phyloP scores from a whole-genome alignment of 64 coral and sea anemone genomes.

The Acropora tenuis region DNA sequence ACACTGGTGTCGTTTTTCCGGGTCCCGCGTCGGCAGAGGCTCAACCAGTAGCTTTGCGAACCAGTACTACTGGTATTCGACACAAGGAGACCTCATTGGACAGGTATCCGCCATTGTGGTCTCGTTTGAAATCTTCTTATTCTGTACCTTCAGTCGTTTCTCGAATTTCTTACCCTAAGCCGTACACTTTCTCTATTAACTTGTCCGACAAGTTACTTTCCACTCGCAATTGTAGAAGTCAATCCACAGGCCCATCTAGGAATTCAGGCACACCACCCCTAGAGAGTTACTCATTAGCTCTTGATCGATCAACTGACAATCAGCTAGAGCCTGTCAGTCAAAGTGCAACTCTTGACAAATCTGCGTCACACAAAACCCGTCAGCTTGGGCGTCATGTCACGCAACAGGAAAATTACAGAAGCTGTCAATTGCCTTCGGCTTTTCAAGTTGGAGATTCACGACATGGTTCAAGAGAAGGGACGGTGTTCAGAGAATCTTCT shows the following conservation, averaged over 20 bases:
- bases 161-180: slow-evolving; percentile 26
- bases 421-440: background rate
- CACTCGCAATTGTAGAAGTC: background rate
- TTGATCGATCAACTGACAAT: background rate
- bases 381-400: background rate
- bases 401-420: slow-evolving; percentile 23
- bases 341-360: background rate
- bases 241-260: background rate
- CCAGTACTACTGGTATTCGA: background rate
- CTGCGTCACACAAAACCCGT: background rate
- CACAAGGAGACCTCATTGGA: background rate
- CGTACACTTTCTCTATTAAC: slow-evolving; percentile 63
- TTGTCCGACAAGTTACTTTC: background rate
- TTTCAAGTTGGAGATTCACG: background rate
- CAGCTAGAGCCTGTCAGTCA: slow-evolving; percentile 10
- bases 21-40: background rate
- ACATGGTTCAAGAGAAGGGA: background rate
- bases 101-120: slow-evolving; percentile 38
- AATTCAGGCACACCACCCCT: background rate
- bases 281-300: slow-evolving; percentile 8
- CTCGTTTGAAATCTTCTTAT: slow-evolving; percentile 56
- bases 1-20: background rate
- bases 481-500: background rate
- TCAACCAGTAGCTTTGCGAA: background rate
- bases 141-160: slow-evolving; percentile 2